phyloP scores from a whole-genome alignment of 2,113 vertebrate genomes.

The Lepidothrix coronata region DNA sequence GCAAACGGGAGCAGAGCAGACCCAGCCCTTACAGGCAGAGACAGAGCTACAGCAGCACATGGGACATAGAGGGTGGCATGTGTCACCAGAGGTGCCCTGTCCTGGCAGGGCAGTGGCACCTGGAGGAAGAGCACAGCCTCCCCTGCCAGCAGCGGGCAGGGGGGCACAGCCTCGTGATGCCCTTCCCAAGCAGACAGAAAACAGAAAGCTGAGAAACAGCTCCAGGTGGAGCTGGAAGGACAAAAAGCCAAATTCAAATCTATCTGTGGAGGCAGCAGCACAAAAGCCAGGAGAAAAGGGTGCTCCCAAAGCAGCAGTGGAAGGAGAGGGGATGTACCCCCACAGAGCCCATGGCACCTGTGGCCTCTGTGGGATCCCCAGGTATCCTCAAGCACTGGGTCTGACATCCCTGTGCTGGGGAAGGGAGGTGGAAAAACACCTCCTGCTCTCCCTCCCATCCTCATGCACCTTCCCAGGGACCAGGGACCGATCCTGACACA shows the following conservation, averaged over 20 bases:
- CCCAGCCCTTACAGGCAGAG: not conserved
- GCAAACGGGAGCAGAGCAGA: not conserved
- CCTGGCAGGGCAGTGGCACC: not conserved
- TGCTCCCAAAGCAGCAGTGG: not conserved
- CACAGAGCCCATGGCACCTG: not conserved
- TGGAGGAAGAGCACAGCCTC: not conserved
- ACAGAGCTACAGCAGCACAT: not conserved
- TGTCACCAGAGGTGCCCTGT: not conserved
- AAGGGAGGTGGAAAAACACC: not conserved
- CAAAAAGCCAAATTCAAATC: not conserved
- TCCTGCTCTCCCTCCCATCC: not conserved
- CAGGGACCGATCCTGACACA: not conserved
- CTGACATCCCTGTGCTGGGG: not conserved
- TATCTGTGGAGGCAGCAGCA: not conserved
- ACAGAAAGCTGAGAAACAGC: not conserved
- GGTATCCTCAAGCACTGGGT: not conserved
- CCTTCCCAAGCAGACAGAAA: not conserved
- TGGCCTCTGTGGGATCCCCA: not conserved
- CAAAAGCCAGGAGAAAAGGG: not conserved
- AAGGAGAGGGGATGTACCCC: not conserved
- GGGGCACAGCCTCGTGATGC: too few relatives aligned
- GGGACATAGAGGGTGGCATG: rapidly evolving
- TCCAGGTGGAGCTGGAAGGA: not conserved
- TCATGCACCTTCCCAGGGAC: not conserved
- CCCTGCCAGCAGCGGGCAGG: rapidly evolving